Percentiles rank a stretch among this genome's conserved stretches.
phyloP scores from a whole-genome alignment of 2,888 invertebrate genomes.

The Apodemia zela region DNA sequence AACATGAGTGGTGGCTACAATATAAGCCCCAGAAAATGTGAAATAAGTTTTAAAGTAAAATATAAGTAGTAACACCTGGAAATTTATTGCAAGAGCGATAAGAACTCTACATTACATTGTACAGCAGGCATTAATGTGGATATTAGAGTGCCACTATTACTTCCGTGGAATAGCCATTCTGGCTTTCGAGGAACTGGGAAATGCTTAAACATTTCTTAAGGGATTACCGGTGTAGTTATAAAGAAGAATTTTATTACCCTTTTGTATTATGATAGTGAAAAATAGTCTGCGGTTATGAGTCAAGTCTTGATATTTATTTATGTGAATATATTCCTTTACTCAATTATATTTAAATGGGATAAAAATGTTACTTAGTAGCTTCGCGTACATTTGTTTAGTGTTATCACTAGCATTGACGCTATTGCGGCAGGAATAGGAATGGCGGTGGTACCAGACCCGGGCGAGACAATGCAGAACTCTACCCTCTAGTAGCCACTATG shows the following conservation, averaged over 20 bases:
- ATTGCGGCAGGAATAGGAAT: too few species aligned
- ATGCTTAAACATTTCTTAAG: slow-evolving; percentile 13
- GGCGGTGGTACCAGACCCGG: too few species aligned
- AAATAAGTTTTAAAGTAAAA: slow-evolving; percentile 11
- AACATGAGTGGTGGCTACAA: not conserved
- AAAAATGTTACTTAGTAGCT: too few species aligned
- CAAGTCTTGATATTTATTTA: too few species aligned
- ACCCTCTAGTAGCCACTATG: too few species aligned
- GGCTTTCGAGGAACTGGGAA: slow-evolving; percentile 11
- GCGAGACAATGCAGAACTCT: too few species aligned
- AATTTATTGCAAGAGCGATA: slow-evolving; percentile 14
- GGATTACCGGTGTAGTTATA: slow-evolving; percentile 14
- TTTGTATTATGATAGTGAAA: not conserved
- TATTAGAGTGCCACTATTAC: slow-evolving; percentile 14
- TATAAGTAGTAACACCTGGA: slow-evolving; percentile 15
- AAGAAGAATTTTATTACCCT: not conserved
- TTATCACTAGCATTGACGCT: too few species aligned
- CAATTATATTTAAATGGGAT: too few species aligned
- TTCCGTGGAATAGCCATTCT: slow-evolving; percentile 9
- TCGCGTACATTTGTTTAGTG: too few species aligned
- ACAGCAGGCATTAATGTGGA: slow-evolving; percentile 17
- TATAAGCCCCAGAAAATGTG: slow-evolving; percentile 5
- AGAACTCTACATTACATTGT: slow-evolving; percentile 17
- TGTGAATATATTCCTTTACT: too few species aligned
- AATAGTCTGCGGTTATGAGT: not conserved